Evolutionary conservation across 1,140 invertebrate genomes (phyloP), one percentile per base, ranked within the genome.

Genomic region (Musca domestica): DNA sequence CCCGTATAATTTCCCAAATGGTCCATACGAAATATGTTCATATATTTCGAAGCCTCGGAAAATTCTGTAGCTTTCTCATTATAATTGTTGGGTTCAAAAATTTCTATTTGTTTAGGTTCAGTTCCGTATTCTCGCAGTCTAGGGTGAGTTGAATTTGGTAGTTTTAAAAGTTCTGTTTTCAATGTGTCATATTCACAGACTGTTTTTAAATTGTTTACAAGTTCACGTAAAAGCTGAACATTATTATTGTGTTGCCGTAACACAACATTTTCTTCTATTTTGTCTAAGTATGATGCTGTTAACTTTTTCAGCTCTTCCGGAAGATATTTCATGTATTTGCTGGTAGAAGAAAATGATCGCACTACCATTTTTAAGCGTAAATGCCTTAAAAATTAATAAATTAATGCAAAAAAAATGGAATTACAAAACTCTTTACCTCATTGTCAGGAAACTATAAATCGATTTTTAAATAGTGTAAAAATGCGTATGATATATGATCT

Each of bases 101-200:
- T 74, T 71, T 84, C 85, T 12, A 94, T 56, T 70, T 90, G 71
- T 67, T 82, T 81, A 10, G 91, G 87, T 46, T 88, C 75, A 30
- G 86, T 82, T 9, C 83, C 83, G 75, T 89, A 88, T 5, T 83
- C 69, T 41, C 81, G 71, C 2, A 92, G 82, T 10, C 78, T 74
- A 17, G 91, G 89, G 83, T 94, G 89, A 17, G 90, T 91, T 69
- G 77, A 81, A 80, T 95, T 95, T 41, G 94, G 93, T 69, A 95
- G 87, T 77, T 85, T 87, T 48, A 82, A 76, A 25, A 91, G 82
- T 82, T 90, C 88, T 54, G 76, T 71, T 2, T 85, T 72, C 5
- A 94, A 46, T 30, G 69, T 41, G 1, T 64, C 34, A 4, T 9
- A 0, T 7, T 25, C 23, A 15, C 27, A 22, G 6, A 30, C 52